phyloP scores from a whole-genome alignment of 2,888 invertebrate genomes.

The Meiosimyza platycephala region DNA sequence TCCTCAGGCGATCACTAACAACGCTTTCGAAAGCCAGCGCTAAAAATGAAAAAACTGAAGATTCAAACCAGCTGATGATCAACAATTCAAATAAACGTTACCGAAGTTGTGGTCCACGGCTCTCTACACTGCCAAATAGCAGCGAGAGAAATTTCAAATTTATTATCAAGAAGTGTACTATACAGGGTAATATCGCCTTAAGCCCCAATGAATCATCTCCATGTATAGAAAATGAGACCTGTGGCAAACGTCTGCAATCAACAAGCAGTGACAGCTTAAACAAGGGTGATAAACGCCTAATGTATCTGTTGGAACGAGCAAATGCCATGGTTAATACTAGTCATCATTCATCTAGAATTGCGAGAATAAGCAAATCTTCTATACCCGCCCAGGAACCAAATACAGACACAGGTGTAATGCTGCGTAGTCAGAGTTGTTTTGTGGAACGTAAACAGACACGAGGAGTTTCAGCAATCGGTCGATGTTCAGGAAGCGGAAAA shows the following conservation, averaged over 20 bases:
- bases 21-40: constrained; percentile 49
- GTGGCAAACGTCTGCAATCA: not conserved
- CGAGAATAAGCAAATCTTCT: constrained; percentile 30
- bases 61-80: not conserved
- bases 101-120: constrained; percentile 61
- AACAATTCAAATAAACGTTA: constrained; percentile 50
- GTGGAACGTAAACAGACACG: not conserved
- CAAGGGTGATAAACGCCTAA: constrained; percentile 36
- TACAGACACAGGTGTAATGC: not conserved
- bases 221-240: not conserved
- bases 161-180: constrained; percentile 52
- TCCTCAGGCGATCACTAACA: constrained; percentile 52
- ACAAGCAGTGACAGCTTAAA: not conserved
- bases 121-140: constrained; percentile 34
- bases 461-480: not conserved
- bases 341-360: constrained; percentile 7
- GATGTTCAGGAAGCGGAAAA: not conserved
- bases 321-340: too few species aligned
- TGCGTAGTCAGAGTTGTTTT: constrained; percentile 31
- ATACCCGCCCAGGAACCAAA: too few species aligned
- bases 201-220: too few species aligned
- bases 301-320: constrained; percentile 24
- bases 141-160: constrained; percentile 53
- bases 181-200: constrained; percentile 20
- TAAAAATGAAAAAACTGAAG: constrained; percentile 45